phyloP scores from a whole-genome alignment of 2,797 vertebrate genomes.

The Heliangelus exortis region DNA sequence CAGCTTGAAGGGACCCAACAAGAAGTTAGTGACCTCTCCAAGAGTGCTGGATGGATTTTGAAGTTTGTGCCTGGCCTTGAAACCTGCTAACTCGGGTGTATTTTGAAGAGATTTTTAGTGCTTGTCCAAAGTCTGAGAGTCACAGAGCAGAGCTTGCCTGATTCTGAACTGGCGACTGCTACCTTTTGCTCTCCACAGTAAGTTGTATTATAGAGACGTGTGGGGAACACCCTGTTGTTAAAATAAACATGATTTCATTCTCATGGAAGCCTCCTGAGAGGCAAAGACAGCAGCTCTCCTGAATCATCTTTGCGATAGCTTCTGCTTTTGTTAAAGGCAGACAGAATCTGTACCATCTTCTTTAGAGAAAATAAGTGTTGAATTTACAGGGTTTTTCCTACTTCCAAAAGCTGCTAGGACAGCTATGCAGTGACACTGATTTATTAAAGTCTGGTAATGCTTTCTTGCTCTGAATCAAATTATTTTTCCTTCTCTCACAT shows the following conservation, averaged over 20 bases:
- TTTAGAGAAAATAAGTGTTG: not conserved
- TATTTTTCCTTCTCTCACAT: not conserved
- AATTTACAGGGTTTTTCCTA: not conserved
- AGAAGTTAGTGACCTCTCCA: not conserved
- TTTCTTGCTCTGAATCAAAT: slow-evolving; percentile 23
- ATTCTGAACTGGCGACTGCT: not conserved
- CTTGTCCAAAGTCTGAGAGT: not conserved
- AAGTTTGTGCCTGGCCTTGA: not conserved
- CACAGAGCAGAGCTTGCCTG: not conserved
- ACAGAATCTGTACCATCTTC: not conserved
- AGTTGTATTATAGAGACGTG: not conserved
- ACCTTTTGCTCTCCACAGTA: not conserved
- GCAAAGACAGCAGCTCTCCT: not conserved
- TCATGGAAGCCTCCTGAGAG: not conserved
- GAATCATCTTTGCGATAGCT: not conserved
- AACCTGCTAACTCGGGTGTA: not conserved
- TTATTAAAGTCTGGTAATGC: not conserved
- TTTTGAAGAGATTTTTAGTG: not conserved
- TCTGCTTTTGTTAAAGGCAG: not conserved
- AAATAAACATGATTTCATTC: slow-evolving; percentile 19
- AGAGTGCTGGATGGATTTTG: not conserved
- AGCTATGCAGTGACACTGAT: not conserved
- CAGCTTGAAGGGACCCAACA: not conserved
- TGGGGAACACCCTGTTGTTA: slow-evolving; percentile 32
- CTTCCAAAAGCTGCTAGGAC: not conserved